Conservation (phyloP, 2,888 invertebrate species). For the Callyntrura guangdongensis region DNA sequence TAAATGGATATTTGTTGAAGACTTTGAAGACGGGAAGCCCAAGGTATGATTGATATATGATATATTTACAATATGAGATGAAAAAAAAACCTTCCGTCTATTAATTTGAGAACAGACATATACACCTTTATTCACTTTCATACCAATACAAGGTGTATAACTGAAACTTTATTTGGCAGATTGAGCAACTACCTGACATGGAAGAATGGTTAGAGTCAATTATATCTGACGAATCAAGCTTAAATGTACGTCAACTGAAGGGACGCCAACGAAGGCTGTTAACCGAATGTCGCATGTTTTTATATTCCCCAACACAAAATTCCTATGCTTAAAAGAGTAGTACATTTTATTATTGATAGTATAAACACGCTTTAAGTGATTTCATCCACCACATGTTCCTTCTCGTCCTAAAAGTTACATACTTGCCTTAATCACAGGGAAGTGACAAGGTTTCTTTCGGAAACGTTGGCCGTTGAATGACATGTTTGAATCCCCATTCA, state of each 20-base stretch:
- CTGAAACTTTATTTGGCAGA: conserved; percentile 47
- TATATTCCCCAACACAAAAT: conserved; percentile 67
- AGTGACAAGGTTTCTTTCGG: too few species aligned
- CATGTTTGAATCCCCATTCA: too few species aligned
- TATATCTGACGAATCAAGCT: not conserved
- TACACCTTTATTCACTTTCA: not conserved
- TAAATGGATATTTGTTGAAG: conserved; percentile 72
- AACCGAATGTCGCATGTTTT: conserved; percentile 77
- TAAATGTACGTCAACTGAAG: conserved; percentile 9
- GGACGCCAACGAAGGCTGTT: conserved; percentile 62
- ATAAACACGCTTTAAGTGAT: not conserved
- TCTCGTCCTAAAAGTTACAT: too few species aligned
- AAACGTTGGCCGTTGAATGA: too few species aligned
- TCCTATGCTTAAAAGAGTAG: conserved; percentile 51
- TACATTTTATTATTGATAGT: too few species aligned
- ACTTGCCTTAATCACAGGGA: too few species aligned
- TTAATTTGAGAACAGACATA: not conserved
- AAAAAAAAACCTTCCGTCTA: too few species aligned
- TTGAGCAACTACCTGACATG: conserved; percentile 66
- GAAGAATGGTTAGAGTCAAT: conserved; percentile 70
- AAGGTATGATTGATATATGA: conserved; percentile 52
- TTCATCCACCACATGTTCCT: too few species aligned
- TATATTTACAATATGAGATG: too few species aligned
- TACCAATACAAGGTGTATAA: not conserved
- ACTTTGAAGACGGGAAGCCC: conserved; percentile 68